Evolutionary conservation across 2,888 invertebrate genomes (phyloP), one percentile per base, ranked within the genome.

Genomic region (Mimas tiliae): DNA sequence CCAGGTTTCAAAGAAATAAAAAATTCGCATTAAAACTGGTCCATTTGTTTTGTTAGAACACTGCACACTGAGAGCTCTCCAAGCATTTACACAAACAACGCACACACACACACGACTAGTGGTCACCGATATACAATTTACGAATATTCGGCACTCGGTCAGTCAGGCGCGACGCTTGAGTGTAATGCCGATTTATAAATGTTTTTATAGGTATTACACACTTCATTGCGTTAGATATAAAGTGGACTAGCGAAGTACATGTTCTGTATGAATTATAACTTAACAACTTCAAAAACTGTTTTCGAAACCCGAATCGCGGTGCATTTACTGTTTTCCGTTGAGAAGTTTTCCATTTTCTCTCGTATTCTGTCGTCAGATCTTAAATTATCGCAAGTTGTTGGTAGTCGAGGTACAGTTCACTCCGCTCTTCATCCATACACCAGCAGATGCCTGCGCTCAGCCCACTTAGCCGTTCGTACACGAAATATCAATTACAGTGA

Each of bases 401-500:
- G 9, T 42, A 48, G n/a, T 48, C 6, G 7, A 7, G 1, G 48
- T 48, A 16, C 16, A 16, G 16, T n/a, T 48, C 48, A 16, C 48
- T 48, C 48, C n/a, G n/a, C n/a, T n/a, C 4, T 27, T 42, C 42
- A 42, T 7, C 11, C 42, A 1, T 42, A 7, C 42, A 11, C 7
- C 8, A 9, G 42, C 8, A 7, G 3, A 42, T 42, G 8, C 42
- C 27, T 27, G 27, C 27, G 27, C 27, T 27, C 27, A 27, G 27
- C 27, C 27, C 27, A 4, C 55, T 55, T 8, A 55, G 16, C 55
- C 11, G 16, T 16, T 16, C 38, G n/a, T 34, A 55, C 55, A 55
- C 55, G 55, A 38, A 55, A 55, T 55, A 55, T 55, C 55, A 55
- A 55, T 55, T 55, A 55, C 34, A 55, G 55, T 16, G 16, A 34